phyloP scores from a whole-genome alignment of 2,888 invertebrate genomes.

The Diarsia brunnea region DNA sequence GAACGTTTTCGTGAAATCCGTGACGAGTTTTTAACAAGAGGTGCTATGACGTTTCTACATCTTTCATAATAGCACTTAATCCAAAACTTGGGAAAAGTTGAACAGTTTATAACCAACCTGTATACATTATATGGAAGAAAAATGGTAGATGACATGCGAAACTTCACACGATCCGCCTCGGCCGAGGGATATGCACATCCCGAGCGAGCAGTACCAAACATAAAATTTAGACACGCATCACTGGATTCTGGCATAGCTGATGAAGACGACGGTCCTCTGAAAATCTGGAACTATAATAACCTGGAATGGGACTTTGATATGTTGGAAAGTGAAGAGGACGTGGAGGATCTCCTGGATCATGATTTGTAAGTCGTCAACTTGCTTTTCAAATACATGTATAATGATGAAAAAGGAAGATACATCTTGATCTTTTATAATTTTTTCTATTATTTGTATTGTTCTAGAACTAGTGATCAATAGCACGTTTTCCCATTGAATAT shows the following conservation, averaged over 20 bases:
- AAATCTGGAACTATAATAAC: slow-evolving; percentile 43
- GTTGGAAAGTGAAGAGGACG: slow-evolving; percentile 76
- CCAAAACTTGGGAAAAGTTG: slow-evolving; percentile 28
- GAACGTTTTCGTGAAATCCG: neutral
- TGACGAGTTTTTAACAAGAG: neutral
- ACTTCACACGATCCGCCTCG: slow-evolving; percentile 72
- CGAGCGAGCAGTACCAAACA: slow-evolving; percentile 38
- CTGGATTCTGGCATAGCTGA: slow-evolving; percentile 77
- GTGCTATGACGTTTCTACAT: neutral
- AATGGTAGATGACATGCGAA: slow-evolving; percentile 67
- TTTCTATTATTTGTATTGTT: neutral
- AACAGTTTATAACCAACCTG: slow-evolving; percentile 64
- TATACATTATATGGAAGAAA: slow-evolving; percentile 69
- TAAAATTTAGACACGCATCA: slow-evolving; percentile 70
- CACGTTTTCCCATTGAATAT: neutral
- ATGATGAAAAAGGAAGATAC: neutral
- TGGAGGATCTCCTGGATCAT: slow-evolving; percentile 64
- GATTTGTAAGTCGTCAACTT: slow-evolving; percentile 32
- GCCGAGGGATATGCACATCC: slow-evolving; percentile 64
- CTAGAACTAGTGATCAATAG: neutral
- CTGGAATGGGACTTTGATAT: slow-evolving; percentile 74
- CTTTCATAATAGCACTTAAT: neutral
- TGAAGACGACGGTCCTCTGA: slow-evolving; percentile 65
- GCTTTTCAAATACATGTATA: neutral
- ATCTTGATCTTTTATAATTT: too few relatives aligned